Conservation (phyloP, 1,140 invertebrate genomes). For the Agrilus planipennis region DNA sequence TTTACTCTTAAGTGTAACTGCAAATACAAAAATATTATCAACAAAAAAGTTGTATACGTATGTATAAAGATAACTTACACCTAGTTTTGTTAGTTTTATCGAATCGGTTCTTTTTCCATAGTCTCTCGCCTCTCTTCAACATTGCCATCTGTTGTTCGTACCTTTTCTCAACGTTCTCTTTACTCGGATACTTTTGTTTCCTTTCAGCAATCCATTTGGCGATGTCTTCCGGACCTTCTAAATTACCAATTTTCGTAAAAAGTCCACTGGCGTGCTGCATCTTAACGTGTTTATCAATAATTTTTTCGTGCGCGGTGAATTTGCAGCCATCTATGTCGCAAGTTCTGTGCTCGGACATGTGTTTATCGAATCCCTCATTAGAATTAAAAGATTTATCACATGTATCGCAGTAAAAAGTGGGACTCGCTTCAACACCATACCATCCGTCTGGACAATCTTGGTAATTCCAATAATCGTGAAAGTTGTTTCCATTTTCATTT, state of each 20-base stretch:
- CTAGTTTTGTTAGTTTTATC: conserved; percentile 29
- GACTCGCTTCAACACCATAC: no score
- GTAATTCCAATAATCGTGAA: no score
- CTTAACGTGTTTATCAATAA: conserved; percentile 66
- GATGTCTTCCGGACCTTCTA: conserved; percentile 67
- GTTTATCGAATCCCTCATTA: conserved; percentile 44
- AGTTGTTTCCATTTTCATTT: no score
- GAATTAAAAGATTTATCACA: conserved; percentile 62
- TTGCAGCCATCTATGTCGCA: conserved; percentile 72
- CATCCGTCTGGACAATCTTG: no score
- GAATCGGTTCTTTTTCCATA: conserved; percentile 39
- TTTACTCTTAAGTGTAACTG: conserved; percentile 4
- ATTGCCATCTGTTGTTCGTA: conserved; percentile 50
- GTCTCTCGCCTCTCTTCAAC: conserved; percentile 52
- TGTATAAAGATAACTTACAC: conserved; percentile 13
- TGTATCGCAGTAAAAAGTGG: no score
- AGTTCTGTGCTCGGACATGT: conserved; percentile 55
- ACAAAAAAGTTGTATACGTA: neutral
- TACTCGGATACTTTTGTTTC: conserved; percentile 60
- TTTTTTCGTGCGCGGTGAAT: conserved; percentile 63
- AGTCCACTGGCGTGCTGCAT: conserved; percentile 70
- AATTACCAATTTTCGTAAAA: conserved; percentile 59
- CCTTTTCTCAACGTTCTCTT: conserved; percentile 54
- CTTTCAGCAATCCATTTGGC: conserved; percentile 70
- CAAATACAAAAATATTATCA: conserved; percentile 3